Base-by-base conservation (phyloP, 2,797 vertebrate genomes). In the Champsocephalus gunnari region DNA sequence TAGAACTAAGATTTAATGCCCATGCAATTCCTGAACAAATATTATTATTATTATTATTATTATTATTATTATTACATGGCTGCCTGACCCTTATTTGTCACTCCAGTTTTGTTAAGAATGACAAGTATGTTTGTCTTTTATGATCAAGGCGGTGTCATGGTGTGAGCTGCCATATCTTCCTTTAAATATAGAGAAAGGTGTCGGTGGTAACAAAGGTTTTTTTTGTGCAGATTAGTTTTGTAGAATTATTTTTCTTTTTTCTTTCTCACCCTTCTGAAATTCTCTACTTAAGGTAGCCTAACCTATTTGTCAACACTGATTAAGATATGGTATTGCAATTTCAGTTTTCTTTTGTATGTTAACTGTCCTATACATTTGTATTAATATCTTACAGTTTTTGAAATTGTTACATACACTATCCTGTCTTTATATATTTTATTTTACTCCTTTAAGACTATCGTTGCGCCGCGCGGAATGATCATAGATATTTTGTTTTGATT, bases 391-490 rank as follows among this genome's bases (percentile, higher is more conserved):
- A 80, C 90, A 90, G 90, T 94, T 95, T 95, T 38, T 94, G 91
- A 89, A 92, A 92, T 92, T 91, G 87, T 93, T 96, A 87, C 73
- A 78, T 80, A 86, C 80, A 77, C 64, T 85, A 80, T 82, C 66
- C 64, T 85, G 64, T 86, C 73, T 87, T 81, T 75, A 54, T 88
- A 38, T 38, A 82, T 96, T 96, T 96, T 96, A 95, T 95, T 96
- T 95, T 95, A 95, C 94, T 95, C 94, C 91, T 94, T 94, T 94
- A 95, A 95, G 97, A 99, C 97, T 93, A 95, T 99, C 97, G 94
- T 98, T 99, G 96, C 96, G 98, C 98, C 96, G 98, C 95, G 98
- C 97, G 97, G 98, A 97, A 97, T 96, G 97, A 98, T 95, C 95
- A 93, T 96, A 96, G 95, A 83, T 79, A 80, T 81, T 85, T 85